Evolutionary conservation across 2,888 invertebrate species (phyloP).

Genomic region (Carterocephalus palaemon): DNA sequence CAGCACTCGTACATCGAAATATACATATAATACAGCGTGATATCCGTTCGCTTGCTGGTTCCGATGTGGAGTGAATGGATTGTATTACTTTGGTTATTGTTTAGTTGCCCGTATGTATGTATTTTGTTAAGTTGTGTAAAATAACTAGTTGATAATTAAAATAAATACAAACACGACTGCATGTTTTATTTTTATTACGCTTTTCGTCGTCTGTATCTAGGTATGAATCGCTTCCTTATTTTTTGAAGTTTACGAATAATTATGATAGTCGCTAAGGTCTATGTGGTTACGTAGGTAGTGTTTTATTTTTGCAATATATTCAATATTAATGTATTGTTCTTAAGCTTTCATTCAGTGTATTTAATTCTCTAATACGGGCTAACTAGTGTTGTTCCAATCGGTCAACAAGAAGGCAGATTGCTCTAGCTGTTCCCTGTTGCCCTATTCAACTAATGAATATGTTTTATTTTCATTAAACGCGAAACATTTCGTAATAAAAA

Average conservation of each 20-base stretch:
- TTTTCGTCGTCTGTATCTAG: slow-evolving; percentile 42
- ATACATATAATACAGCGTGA: slow-evolving; percentile 18
- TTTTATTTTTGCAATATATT: slow-evolving; percentile 14
- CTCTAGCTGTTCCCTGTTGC: too few species aligned
- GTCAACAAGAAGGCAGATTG: too few species aligned
- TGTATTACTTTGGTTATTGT: slow-evolving; percentile 66
- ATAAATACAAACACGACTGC: slow-evolving; percentile 70
- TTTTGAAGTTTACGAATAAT: slow-evolving; percentile 28
- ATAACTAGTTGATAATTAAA: slow-evolving; percentile 73
- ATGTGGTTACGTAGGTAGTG: slow-evolving; percentile 21
- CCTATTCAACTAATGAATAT: too few species aligned
- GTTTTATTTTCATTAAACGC: too few species aligned
- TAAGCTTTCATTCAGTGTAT: too few species aligned
- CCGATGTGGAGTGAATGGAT: slow-evolving; percentile 58
- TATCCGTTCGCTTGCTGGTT: slow-evolving; percentile 22
- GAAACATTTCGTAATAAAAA: too few species aligned
- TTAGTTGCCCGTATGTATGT: slow-evolving; percentile 76
- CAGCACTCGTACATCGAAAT: slow-evolving; percentile 9
- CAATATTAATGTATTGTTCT: too few species aligned
- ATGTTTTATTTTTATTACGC: slow-evolving; percentile 59
- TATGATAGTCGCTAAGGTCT: slow-evolving; percentile 25
- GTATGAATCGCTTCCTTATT: slow-evolving; percentile 37
- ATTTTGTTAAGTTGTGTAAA: slow-evolving; percentile 80
- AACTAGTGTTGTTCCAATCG: too few species aligned
- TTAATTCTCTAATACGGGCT: too few species aligned